Conservation (phyloP, 2,797 vertebrate genomes). For the Passerculus sandwichensis region DNA sequence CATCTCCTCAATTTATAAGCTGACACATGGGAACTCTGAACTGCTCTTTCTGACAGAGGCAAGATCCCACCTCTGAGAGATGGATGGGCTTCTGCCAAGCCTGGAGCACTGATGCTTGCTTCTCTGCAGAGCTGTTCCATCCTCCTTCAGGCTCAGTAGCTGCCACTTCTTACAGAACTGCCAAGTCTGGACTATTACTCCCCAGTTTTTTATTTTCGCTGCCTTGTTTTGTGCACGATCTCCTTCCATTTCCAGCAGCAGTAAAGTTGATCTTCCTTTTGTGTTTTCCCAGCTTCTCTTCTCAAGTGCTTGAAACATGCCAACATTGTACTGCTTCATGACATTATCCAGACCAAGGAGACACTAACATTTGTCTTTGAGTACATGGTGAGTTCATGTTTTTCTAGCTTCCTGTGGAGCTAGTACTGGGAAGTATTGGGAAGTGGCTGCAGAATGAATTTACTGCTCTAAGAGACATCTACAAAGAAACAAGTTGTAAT, state of each 20-base stretch:
- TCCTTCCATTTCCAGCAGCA: slow-evolving; percentile 12
- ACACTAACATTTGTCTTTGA: slow-evolving; percentile 92
- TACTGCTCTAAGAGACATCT: slow-evolving; percentile 51
- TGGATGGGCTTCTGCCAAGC: not conserved
- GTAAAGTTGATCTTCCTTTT: slow-evolving; percentile 22
- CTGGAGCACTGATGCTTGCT: not conserved
- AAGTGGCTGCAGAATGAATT: slow-evolving; percentile 29
- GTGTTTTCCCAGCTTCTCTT: slow-evolving; percentile 83
- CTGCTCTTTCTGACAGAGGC: not conserved
- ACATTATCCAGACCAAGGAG: slow-evolving; percentile 90
- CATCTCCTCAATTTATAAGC: not conserved
- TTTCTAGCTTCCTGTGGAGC: slow-evolving; percentile 32
- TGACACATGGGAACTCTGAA: not conserved
- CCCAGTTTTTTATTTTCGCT: not conserved
- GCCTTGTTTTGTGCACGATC: not conserved
- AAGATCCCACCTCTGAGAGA: not conserved
- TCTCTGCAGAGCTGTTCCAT: not conserved
- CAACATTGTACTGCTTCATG: slow-evolving; percentile 90
- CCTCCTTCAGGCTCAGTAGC: not conserved
- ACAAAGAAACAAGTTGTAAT: not conserved
- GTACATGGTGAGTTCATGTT: slow-evolving; percentile 85
- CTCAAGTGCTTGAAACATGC: slow-evolving; percentile 91
- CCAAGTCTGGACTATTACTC: not conserved
- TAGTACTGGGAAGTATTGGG: not conserved
- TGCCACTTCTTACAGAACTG: not conserved